Base-by-base conservation (phyloP, 2,797 vertebrate species). In the Halcyon smyrnensis region DNA sequence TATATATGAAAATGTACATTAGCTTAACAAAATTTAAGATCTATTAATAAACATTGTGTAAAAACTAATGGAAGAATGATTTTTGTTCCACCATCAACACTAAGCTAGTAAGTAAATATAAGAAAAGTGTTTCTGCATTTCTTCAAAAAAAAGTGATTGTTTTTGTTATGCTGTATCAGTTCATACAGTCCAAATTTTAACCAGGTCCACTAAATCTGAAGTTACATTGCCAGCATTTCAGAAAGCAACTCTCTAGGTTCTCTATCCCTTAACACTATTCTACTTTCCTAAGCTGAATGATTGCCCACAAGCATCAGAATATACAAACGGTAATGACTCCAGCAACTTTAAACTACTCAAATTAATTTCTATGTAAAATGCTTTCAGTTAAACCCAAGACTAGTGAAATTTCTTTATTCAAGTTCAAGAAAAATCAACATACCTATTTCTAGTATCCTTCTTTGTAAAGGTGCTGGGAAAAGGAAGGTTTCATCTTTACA, bases 401-500 rank as follows among this genome's bases (percentile, higher is more conserved):
- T 25, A 73, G 15, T 28, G 24, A 53, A 53, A 63, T 43, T 17
- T 32, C 3, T 17, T 91, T 46, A 81, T 10, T 80, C 34, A 75
- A n/a, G 16, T 27, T 51, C 78, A 75, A 77, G 60, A 37, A 23
- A 74, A 30, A 8, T 25, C 14, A 57, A 92, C 93, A 81, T 97
- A 99, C 99, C 99, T 65, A 99, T 99, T 97, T 99, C 99, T 96
- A 99, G 96, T 97, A 98, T 98, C 96, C 99, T 98, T 89, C 98
- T 98, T 92, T 99, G 98, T 89, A 99, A 98, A 53, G 97, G 97
- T 30, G 98, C 94, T 1, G 98, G 97, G 89, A 98, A 98, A 62
- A 99, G 98, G 97, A 99, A 99, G 73, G 98, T 97, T 96, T 99
- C 99, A 0, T 99, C 99, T 94, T 99, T 99, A 97, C 99, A 99